Conservation (phyloP, 1,140 invertebrate genomes). For the Leptestheria dahalacensis region DNA sequence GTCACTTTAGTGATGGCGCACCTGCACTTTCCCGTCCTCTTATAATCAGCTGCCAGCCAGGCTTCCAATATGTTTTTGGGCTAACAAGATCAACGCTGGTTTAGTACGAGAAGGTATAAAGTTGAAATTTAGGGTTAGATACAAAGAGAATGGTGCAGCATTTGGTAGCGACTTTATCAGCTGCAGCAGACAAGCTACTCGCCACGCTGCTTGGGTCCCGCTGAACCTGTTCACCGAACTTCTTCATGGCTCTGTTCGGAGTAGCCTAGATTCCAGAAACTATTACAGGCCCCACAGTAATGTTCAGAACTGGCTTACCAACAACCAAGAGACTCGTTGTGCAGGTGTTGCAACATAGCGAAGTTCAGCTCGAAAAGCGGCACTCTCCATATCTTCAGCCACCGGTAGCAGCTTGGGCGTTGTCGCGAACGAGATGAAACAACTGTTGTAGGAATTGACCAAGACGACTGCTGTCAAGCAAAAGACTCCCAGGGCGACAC, state of each 20-base stretch:
- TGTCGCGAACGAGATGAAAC: not conserved
- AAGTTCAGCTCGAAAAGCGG: not conserved
- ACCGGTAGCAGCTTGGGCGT: not conserved
- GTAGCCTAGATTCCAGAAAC: too few relatives aligned
- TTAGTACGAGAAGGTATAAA: too few relatives aligned
- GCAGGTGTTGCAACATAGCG: not conserved
- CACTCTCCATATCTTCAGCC: not conserved
- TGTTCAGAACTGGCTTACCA: too few relatives aligned
- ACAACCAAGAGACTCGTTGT: too few relatives aligned
- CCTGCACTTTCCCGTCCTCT: not conserved
- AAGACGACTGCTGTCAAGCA: not conserved
- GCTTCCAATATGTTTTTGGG: not conserved
- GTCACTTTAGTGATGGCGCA: not conserved
- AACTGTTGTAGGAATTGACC: not conserved
- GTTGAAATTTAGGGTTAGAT: not conserved
- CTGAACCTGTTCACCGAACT: not conserved
- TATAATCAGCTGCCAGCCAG: not conserved
- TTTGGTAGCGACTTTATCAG: not conserved
- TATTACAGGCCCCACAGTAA: too few relatives aligned
- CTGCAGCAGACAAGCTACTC: too few relatives aligned
- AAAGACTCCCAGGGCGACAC: not conserved
- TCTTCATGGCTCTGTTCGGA: not conserved
- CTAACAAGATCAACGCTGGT: too few relatives aligned
- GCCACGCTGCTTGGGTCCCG: too few relatives aligned
- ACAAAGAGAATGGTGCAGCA: not conserved